Evolutionary conservation across 2,888 invertebrate species (phyloP), one percentile per base, ranked within the genome.

Genomic region (Ennomos quercinarius): DNA sequence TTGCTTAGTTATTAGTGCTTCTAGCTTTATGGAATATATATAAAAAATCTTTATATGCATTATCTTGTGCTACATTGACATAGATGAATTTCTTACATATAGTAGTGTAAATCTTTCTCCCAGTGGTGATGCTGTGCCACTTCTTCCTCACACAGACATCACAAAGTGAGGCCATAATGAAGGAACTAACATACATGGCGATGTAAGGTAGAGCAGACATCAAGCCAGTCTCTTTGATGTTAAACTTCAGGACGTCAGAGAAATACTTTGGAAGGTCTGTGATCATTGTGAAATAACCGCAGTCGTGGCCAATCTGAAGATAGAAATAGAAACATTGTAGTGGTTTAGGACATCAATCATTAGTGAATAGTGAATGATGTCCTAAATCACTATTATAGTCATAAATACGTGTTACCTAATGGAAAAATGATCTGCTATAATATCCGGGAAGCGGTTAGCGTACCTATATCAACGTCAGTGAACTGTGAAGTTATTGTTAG

Each of bases 261-360:
- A 95, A 94, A 73, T 95, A 95, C 57, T 94, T 95, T 0, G 95
- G 95, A 12, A 95, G 85, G 71, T 95, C 95, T 0, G 95, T 95
- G 13, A 95, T 94, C 93, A 95, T 94, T 4, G 95, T 94, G 70
- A 94, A 95, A 72, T 95, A 94, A 1, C 95, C 95, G 93, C 95
- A 95, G 70, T 95, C 95, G 78, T 95, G 95, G 1, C 95, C 95
- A 35, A 94, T 80, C 90, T 95, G 91, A 13, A 56, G 6, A 27
- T 27, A 47, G 17, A n/a, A 17, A 17, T 17, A 17, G 17, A 2
- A 17, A n/a, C n/a, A n/a, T n/a, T n/a, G n/a, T n/a, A n/a, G n/a
- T n/a, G n/a, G n/a, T n/a, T n/a, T n/a, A n/a, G n/a, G n/a, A 17
- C 17, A 17, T 17, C 2, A 17, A 17, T 2, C 17, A 3, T 17